Conservation (phyloP, 2,888 invertebrate genomes). For the Ennomos quercinarius region DNA sequence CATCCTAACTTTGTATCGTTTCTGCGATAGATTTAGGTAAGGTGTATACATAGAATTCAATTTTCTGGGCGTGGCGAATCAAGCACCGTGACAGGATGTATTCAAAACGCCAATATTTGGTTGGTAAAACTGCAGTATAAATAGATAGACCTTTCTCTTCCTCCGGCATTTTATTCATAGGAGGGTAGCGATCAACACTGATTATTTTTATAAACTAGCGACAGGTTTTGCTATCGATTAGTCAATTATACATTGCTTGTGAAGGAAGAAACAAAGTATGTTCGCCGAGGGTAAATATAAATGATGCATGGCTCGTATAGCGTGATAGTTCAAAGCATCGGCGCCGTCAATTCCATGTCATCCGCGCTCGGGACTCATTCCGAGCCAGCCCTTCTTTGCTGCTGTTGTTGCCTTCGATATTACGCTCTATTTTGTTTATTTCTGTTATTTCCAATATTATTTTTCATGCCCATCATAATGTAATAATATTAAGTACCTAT, state of each 20-base stretch:
- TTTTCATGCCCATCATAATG: conserved; percentile 20
- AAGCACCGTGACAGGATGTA: conserved; percentile 83
- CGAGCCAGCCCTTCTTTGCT: conserved; percentile 52
- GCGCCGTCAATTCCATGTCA: conserved; percentile 66
- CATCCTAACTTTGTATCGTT: conserved; percentile 55
- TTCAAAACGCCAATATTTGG: conserved; percentile 82
- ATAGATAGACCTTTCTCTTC: conserved; percentile 70
- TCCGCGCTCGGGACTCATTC: conserved; percentile 63
- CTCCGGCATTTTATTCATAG: conserved; percentile 65
- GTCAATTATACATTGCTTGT: conserved; percentile 69
- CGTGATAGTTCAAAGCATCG: conserved; percentile 85
- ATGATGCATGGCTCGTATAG: conserved; percentile 85
- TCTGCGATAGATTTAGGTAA: conserved; percentile 62
- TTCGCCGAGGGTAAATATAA: conserved; percentile 85
- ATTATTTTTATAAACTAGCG: conserved; percentile 47
- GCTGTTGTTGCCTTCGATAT: conserved; percentile 45
- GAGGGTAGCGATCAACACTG: conserved; percentile 63
- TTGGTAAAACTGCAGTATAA: conserved; percentile 78
- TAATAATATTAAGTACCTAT: conserved; percentile 1
- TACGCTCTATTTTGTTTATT: conserved; percentile 2
- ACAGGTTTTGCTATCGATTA: conserved; percentile 70
- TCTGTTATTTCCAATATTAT: conserved; percentile 7
- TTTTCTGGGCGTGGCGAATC: conserved; percentile 85
- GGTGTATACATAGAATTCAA: conserved; percentile 82
- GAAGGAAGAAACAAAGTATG: conserved; percentile 83